phyloP scores from a whole-genome alignment of 23 tunicate species.

The Trididemnum clinides region DNA sequence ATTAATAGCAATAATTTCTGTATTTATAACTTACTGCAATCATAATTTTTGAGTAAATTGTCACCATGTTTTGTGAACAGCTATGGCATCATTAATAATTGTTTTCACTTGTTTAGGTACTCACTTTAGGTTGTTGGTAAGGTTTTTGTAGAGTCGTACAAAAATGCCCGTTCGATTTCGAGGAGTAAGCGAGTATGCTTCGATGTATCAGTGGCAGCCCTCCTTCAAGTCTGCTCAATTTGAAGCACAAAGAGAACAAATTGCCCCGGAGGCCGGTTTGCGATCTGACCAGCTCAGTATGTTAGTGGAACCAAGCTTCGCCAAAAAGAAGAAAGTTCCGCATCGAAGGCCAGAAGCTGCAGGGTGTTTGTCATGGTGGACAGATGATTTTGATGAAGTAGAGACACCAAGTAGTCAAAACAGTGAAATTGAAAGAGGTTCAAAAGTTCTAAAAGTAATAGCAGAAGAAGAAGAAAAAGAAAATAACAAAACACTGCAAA shows the following conservation, averaged over 20 bases:
- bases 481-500: background rate
- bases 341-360: constrained; percentile 74
- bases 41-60: no score
- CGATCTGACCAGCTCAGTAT: constrained; percentile 75
- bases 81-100: no score
- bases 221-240: constrained; percentile 75
- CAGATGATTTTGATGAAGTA: constrained; percentile 40
- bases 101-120: no score
- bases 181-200: constrained; percentile 81
- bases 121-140: no score
- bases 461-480: background rate
- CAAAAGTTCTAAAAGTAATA: background rate
- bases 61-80: no score
- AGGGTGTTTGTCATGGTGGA: constrained; percentile 68
- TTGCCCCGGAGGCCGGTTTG: constrained; percentile 76
- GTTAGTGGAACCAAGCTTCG: constrained; percentile 68
- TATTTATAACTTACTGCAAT: no score
- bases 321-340: constrained; percentile 57
- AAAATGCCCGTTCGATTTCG: constrained; percentile 78
- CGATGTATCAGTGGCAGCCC: constrained; percentile 72
- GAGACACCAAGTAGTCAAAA: background rate
- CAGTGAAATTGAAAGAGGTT: background rate
- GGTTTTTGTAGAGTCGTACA: background rate
- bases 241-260: constrained; percentile 56
- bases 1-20: no score